Evolutionary conservation across 2,888 invertebrate species (phyloP).

Genomic region (Leptinotarsa rubiginosa): DNA sequence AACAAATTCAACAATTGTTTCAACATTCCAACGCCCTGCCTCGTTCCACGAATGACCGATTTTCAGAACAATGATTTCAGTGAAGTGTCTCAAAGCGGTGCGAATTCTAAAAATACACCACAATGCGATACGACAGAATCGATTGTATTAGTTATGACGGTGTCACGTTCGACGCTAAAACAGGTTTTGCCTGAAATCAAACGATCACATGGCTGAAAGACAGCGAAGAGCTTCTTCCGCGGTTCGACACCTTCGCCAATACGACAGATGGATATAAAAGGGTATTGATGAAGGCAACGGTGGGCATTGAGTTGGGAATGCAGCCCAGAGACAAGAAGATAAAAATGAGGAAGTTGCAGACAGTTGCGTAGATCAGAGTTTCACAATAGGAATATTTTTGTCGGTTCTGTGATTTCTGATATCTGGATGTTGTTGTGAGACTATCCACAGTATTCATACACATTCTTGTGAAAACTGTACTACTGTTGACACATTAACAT

Average conservation of each 20-base stretch:
- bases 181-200: conserved; percentile 17
- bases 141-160: conserved; percentile 8
- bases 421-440: too few species aligned
- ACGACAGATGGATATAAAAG: conserved; percentile 20
- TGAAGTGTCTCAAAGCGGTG: not conserved
- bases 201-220: conserved; percentile 25
- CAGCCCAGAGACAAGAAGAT: not conserved
- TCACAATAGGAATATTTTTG: too few species aligned
- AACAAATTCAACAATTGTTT: too few species aligned
- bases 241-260: conserved; percentile 19
- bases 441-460: too few species aligned
- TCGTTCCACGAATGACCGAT: not conserved
- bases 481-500: too few species aligned
- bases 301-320: conserved; percentile 2
- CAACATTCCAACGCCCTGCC: too few species aligned
- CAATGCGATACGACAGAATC: conserved; percentile 1
- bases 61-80: not conserved
- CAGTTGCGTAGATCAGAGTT: not conserved
- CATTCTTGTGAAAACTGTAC: too few species aligned
- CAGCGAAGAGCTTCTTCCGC: not conserved
- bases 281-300: conserved; percentile 21
- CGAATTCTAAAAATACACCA: not conserved
- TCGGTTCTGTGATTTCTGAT: too few species aligned
- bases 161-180: conserved; percentile 8
- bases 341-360: not conserved